Evolutionary conservation across 1,140 invertebrate genomes (phyloP).

Genomic region (Oppia nitens): DNA sequence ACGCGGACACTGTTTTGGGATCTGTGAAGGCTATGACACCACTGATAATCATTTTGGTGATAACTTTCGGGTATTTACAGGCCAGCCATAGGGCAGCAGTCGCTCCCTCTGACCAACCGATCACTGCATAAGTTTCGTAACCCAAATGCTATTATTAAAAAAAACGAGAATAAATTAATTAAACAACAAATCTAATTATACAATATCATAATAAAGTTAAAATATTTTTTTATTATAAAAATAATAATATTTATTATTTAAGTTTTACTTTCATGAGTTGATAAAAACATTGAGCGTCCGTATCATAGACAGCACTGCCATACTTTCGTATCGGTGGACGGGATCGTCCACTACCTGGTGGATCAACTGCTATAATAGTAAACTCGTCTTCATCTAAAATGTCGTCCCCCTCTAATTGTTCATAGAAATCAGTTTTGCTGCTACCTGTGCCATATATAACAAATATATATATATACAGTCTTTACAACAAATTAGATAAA

Average conservation of each 20-base stretch:
- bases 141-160: slow-evolving; percentile 8
- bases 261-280: slow-evolving; percentile 5
- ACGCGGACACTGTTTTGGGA: too few relatives aligned
- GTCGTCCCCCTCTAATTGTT: slow-evolving; percentile 1
- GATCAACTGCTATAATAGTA: slow-evolving; percentile 11
- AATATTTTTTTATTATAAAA: too few relatives aligned
- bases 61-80: too few relatives aligned
- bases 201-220: too few relatives aligned
- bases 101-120: slow-evolving; percentile 17
- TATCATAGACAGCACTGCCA: slow-evolving; percentile 7
- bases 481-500: too few relatives aligned
- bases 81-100: slow-evolving; percentile 10
- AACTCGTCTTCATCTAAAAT: slow-evolving; percentile 5
- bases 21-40: too few relatives aligned
- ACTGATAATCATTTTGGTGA: too few relatives aligned
- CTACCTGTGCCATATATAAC: too few relatives aligned
- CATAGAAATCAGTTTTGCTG: slow-evolving; percentile 3
- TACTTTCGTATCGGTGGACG: slow-evolving; percentile 13
- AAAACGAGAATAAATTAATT: too few relatives aligned
- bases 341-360: slow-evolving; percentile 12
- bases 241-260: too few relatives aligned
- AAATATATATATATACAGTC: too few relatives aligned
- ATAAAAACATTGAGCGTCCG: background rate
- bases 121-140: slow-evolving; percentile 12
- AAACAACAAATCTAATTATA: too few relatives aligned